Evolutionary conservation across 2,113 vertebrate species (phyloP).

Genomic region (Pangasianodon hypophthalmus): DNA sequence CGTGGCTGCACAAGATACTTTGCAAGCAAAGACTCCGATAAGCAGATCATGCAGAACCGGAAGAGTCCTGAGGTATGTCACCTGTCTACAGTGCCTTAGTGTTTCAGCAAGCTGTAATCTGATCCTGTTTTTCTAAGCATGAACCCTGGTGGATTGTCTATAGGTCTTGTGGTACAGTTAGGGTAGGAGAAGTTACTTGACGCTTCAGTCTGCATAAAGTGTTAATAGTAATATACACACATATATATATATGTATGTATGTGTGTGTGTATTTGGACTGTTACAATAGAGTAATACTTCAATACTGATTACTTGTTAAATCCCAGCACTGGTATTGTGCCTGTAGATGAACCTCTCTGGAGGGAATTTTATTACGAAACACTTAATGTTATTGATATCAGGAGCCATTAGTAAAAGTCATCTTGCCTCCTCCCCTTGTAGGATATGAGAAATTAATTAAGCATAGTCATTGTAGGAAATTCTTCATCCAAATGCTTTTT

Average conservation of each 20-base stretch:
- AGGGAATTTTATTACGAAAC: constrained; percentile 33
- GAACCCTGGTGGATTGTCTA: background rate
- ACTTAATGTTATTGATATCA: constrained; percentile 17
- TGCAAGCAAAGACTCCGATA: constrained; percentile 91
- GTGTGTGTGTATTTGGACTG: background rate
- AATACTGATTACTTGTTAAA: constrained; percentile 58
- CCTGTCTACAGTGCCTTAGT: background rate
- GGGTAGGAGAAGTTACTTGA: background rate
- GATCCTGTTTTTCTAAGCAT: background rate
- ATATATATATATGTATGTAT: too few species aligned
- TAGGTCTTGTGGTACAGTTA: background rate
- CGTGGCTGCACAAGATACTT: constrained; percentile 96
- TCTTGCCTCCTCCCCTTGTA: constrained; percentile 14
- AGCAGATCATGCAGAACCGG: constrained; percentile 93
- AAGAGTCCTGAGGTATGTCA: constrained; percentile 92
- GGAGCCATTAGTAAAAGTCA: constrained; percentile 40
- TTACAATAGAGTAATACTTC: background rate
- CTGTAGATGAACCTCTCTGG: constrained; percentile 16
- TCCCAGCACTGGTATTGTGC: constrained; percentile 14
- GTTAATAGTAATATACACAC: background rate
- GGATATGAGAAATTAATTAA: constrained; percentile 39
- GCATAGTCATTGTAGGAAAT: background rate
- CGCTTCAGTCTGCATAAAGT: background rate
- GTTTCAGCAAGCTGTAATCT: background rate
- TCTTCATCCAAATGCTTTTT: constrained; percentile 9